Conservation (phyloP, 1,140 invertebrate species). For the Tribolium castaneum region DNA sequence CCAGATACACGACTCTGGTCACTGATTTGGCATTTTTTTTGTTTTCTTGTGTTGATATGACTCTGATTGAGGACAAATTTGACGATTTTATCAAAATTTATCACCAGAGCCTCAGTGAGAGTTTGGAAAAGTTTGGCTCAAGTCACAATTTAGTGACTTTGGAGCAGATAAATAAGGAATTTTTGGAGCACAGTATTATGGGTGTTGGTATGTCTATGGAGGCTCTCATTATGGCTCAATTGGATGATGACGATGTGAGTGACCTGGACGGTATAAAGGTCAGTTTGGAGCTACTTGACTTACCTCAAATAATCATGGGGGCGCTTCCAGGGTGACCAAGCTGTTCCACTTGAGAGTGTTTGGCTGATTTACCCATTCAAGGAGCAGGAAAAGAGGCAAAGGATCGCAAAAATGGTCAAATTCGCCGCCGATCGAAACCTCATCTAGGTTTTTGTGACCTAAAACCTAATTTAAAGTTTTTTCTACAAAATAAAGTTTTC, state of each 20-base stretch:
- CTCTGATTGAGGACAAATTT: slow-evolving; percentile 63
- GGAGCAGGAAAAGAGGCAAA: slow-evolving; percentile 47
- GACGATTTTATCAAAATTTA: slow-evolving; percentile 65
- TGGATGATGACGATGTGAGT: slow-evolving; percentile 56
- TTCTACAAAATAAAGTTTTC: too few relatives aligned
- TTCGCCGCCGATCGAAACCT: slow-evolving; percentile 51
- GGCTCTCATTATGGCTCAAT: slow-evolving; percentile 52
- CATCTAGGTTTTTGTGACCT: slow-evolving; percentile 37
- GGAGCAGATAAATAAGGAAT: slow-evolving; percentile 44
- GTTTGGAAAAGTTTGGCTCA: slow-evolving; percentile 55
- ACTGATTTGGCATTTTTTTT: slow-evolving; percentile 69
- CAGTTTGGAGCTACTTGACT: slow-evolving; percentile 9
- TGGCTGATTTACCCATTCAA: slow-evolving; percentile 55
- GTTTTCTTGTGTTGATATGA: slow-evolving; percentile 65
- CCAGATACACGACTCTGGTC: slow-evolving; percentile 66
- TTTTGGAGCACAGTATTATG: slow-evolving; percentile 48
- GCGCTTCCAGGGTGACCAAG: slow-evolving; percentile 52
- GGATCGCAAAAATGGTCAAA: slow-evolving; percentile 53
- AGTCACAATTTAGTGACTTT: slow-evolving; percentile 48
- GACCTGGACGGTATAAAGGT: slow-evolving; percentile 55
- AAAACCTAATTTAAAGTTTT: too few relatives aligned
- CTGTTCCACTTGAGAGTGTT: slow-evolving; percentile 54
- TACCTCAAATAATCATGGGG: slow-evolving; percentile 25
- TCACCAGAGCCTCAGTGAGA: slow-evolving; percentile 62
- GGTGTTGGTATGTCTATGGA: slow-evolving; percentile 57